Conservation (phyloP, 2,797 vertebrate species). For the Macropodus opercularis region DNA sequence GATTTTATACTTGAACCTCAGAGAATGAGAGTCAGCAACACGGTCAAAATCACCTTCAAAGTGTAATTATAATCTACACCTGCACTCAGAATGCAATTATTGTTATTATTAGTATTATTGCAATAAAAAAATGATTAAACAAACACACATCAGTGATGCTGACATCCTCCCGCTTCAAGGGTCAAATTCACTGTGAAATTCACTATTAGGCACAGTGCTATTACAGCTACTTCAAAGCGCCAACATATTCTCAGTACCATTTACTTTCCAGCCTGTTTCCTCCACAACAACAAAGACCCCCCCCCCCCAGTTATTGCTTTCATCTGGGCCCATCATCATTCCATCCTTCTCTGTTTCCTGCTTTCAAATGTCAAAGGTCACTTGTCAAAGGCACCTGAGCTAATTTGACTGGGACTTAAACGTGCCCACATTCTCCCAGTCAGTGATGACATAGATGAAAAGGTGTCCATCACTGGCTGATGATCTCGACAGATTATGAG, state of each 20-base stretch:
- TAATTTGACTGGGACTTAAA: slow-evolving; percentile 54
- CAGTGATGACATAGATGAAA: slow-evolving; percentile 67
- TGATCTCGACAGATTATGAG: slow-evolving; percentile 60
- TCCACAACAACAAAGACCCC: slow-evolving; percentile 39
- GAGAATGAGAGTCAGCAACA: background rate
- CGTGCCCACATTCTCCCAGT: slow-evolving; percentile 32
- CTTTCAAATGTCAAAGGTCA: slow-evolving; percentile 66
- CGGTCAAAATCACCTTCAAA: slow-evolving; percentile 3
- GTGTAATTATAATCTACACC: slow-evolving; percentile 11
- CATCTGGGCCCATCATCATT: slow-evolving; percentile 70
- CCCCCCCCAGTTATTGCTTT: slow-evolving; percentile 57
- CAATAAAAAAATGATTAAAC: slow-evolving; percentile 25
- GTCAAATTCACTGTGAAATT: too few species aligned
- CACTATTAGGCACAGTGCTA: slow-evolving; percentile 32
- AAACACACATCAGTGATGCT: background rate
- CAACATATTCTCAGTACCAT: slow-evolving; percentile 45
- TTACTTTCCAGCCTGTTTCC: slow-evolving; percentile 43
- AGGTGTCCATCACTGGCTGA: slow-evolving; percentile 68
- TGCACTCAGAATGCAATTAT: slow-evolving; percentile 8
- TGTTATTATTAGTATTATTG: background rate
- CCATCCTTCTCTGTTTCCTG: slow-evolving; percentile 43
- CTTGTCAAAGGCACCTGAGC: slow-evolving; percentile 38
- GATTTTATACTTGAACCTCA: slow-evolving; percentile 50
- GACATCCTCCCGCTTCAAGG: slow-evolving; percentile 13
- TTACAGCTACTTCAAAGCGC: slow-evolving; percentile 67